phyloP scores from a whole-genome alignment of 2,888 invertebrate genomes.

The Hirtodrosophila confusa region DNA sequence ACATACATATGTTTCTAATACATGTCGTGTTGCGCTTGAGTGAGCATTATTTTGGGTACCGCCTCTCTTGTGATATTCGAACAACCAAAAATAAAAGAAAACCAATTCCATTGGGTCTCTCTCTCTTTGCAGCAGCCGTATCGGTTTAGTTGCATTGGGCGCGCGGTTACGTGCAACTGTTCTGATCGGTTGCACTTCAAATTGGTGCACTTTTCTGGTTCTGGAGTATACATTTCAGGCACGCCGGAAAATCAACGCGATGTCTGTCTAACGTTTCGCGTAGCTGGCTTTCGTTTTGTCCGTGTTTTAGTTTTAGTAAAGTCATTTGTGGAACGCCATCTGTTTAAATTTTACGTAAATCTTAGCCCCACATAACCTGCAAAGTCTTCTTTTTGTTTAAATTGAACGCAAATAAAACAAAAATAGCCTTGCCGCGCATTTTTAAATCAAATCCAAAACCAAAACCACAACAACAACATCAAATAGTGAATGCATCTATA shows the following conservation, averaged over 20 bases:
- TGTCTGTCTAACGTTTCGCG: constrained; percentile 37
- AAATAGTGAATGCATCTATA: constrained; percentile 14
- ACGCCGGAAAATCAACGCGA: constrained; percentile 22
- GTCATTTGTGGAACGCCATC: constrained; percentile 25
- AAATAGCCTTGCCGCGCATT: constrained; percentile 35
- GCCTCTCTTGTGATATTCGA: constrained; percentile 32
- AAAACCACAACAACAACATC: constrained; percentile 15
- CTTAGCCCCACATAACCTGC: constrained; percentile 64
- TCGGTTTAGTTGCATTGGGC: constrained; percentile 73
- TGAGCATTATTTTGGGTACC: constrained; percentile 47
- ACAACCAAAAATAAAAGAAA: constrained; percentile 65
- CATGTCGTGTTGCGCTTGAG: constrained; percentile 51
- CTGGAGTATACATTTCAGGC: constrained; percentile 24
- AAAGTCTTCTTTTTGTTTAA: constrained; percentile 39
- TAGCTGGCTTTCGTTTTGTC: constrained; percentile 35
- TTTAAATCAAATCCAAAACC: background rate
- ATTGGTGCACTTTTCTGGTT: constrained; percentile 21
- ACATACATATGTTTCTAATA: constrained; percentile 42
- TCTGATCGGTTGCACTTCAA: constrained; percentile 56
- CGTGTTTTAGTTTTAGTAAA: constrained; percentile 43
- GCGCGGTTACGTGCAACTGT: constrained; percentile 71
- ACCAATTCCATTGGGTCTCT: constrained; percentile 21
- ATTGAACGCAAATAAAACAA: constrained; percentile 29
- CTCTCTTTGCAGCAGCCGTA: constrained; percentile 19
- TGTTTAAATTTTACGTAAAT: constrained; percentile 72